Base-by-base conservation (phyloP, 2,113 vertebrate species). In the Melanerpes aurifrons region DNA sequence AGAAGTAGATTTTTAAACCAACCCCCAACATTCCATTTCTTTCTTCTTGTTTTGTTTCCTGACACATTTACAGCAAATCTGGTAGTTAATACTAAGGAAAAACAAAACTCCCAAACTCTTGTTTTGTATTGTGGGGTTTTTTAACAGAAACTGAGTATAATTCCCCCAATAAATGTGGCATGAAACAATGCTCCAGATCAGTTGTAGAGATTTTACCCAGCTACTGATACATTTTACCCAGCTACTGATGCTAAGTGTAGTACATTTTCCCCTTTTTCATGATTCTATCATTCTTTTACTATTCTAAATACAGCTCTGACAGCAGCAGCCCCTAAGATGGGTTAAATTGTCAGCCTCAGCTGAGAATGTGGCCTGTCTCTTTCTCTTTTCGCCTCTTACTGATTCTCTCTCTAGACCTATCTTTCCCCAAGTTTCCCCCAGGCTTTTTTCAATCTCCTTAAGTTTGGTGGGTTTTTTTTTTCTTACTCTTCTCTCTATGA, bases 381-480 rank as follows among this genome's bases (percentile, higher is more conserved):
- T 86, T 54, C 54, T 87, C 12, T 0, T 94, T 94, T 94, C 78
- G 35, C 74, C 75, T 72, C 61, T 89, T 45, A 70, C 24, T 88
- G 75, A 62, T 81, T 96, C 37, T 78, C 18, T 94, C 72, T 86
- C 17, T 28, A 69, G 82, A 83, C 28, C 4, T 54, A 74, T 78
- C 62, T 93, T 93, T 91, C 24, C 35, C 78, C 62, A 91, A 80
- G 3, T 81, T 75, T 29, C 85, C 93, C 62, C 77, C 7, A 2
- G 95, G 93, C 91, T 92, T 90, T 83, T 80, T 89, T 77, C 61
- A 8, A 71, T 78, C 69, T 94, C 72, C 37, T 62, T 80, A 63
- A 67, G 32, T 22, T 53, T 53, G 40, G 40, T 40, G 40, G 12
- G 50, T 3, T 7, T 25, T 24, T 24, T 24, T 25, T 53, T 26